Evolutionary conservation across 2,797 vertebrate genomes (phyloP).

Genomic region (Petrocephalus sullivani): DNA sequence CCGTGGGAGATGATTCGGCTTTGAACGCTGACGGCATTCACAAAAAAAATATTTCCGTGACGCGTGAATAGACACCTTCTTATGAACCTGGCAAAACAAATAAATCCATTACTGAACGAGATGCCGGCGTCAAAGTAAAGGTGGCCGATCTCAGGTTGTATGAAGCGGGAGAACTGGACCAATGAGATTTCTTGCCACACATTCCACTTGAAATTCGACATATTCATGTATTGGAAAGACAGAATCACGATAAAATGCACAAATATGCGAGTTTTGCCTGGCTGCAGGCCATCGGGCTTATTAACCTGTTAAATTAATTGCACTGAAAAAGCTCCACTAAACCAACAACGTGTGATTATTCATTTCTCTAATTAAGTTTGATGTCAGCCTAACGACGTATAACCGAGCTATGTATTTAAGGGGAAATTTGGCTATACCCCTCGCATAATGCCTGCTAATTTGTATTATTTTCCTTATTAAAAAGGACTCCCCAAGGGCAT

Average conservation of each 20-base stretch:
- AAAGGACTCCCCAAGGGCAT: neutral
- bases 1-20: neutral
- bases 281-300: constrained; percentile 28
- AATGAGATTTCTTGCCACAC: neutral
- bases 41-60: neutral
- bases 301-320: constrained; percentile 39
- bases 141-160: neutral
- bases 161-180: neutral
- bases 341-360: constrained; percentile 32
- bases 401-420: constrained; percentile 16
- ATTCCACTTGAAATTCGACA: neutral
- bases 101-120: too few species aligned
- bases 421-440: neutral
- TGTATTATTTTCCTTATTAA: neutral
- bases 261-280: constrained; percentile 12
- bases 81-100: neutral
- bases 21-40: neutral
- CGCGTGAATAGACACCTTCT: neutral
- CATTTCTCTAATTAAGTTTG: constrained; percentile 31
- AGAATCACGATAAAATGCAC: neutral
- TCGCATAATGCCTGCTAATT: neutral
- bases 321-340: constrained; percentile 30
- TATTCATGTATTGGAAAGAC: neutral
- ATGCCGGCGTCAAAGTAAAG: neutral
- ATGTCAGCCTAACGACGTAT: constrained; percentile 28